These are phyloP conservation scores for Promerops cafer DNA, from an alignment of 2,113 vertebrate genomes.

Conservation along the genomic window DNA sequence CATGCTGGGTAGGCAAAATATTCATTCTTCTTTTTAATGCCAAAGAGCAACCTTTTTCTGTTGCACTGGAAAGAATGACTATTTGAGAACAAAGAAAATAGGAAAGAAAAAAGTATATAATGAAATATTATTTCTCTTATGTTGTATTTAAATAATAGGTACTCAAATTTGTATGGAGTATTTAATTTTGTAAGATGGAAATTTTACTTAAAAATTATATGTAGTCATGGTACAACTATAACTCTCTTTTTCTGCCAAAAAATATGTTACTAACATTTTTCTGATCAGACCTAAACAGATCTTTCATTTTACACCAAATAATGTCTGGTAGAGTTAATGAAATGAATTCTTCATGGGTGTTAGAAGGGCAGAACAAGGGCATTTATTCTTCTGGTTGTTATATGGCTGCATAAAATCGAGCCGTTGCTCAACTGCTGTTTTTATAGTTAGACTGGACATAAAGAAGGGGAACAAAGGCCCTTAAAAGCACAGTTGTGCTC, in stretches of 20 bases:
- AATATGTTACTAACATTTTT: background rate
- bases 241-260: background rate
- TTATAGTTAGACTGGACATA: background rate
- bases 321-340: background rate
- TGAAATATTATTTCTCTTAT: background rate
- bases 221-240: background rate
- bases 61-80: background rate
- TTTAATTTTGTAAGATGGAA: background rate
- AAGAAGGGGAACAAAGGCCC: background rate
- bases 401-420: background rate
- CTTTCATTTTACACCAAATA: background rate
- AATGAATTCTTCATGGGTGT: background rate
- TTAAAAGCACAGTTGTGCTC: background rate
- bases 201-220: background rate
- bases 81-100: background rate
- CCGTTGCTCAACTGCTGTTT: background rate
- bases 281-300: background rate
- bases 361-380: background rate
- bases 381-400: background rate
- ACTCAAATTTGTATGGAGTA: background rate
- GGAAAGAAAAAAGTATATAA: background rate
- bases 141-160: background rate
- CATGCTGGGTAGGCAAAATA: background rate
- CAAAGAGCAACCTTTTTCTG: background rate
- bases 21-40: background rate